These are phyloP conservation scores for Nasonia longicornis DNA, from an alignment of 1,140 invertebrate species.

Conservation along the genomic window DNA sequence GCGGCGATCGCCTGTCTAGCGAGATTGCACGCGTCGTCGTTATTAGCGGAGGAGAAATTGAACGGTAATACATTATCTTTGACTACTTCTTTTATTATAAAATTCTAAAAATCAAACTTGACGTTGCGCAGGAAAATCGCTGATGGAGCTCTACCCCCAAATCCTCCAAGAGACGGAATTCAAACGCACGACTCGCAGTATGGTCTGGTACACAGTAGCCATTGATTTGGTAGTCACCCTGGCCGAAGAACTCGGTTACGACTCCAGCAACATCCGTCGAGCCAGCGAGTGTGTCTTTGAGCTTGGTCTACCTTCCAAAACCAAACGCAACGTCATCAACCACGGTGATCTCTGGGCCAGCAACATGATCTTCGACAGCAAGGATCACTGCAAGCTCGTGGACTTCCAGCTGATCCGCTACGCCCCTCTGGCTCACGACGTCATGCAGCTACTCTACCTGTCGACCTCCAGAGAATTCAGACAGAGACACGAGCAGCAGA, in stretches of 20 bases:
- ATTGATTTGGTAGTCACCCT: slow-evolving; percentile 53
- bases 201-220: slow-evolving; percentile 53
- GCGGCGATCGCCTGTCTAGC: slow-evolving; percentile 69
- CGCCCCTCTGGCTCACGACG: slow-evolving; percentile 68
- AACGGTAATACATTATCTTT: slow-evolving; percentile 52
- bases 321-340: slow-evolving; percentile 70
- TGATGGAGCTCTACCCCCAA: slow-evolving; percentile 64
- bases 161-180: slow-evolving; percentile 69
- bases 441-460: slow-evolving; percentile 62
- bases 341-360: slow-evolving; percentile 76
- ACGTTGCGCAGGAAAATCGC: slow-evolving; percentile 52
- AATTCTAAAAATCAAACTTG: not conserved
- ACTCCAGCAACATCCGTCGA: slow-evolving; percentile 56
- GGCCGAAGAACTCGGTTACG: slow-evolving; percentile 54
- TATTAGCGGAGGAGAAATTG: slow-evolving; percentile 68
- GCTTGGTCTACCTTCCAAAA: slow-evolving; percentile 65
- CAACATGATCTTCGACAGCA: slow-evolving; percentile 71
- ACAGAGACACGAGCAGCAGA: slow-evolving; percentile 49
- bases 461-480: slow-evolving; percentile 58
- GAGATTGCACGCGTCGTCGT: slow-evolving; percentile 71
- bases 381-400: slow-evolving; percentile 70
- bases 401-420: slow-evolving; percentile 74
- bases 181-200: slow-evolving; percentile 52
- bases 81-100: no score
- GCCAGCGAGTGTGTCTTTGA: slow-evolving; percentile 62